phyloP scores from a whole-genome alignment of 2,797 vertebrate genomes.

The Erethizon dorsatum region DNA sequence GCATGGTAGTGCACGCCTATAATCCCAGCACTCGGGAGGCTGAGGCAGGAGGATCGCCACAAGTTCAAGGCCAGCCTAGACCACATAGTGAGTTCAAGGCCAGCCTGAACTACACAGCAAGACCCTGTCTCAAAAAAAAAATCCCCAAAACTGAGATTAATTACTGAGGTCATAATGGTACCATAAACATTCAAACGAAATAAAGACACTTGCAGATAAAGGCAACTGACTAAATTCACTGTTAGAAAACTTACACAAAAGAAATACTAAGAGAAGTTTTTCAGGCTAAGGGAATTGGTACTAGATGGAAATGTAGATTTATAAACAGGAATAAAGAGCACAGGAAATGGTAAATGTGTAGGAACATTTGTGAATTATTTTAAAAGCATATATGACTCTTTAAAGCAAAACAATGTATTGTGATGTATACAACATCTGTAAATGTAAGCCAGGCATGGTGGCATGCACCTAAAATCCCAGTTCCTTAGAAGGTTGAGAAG shows the following conservation, averaged over 20 bases:
- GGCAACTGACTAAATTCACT: background rate
- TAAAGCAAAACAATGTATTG: background rate
- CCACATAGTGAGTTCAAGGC: background rate
- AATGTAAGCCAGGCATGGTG: background rate
- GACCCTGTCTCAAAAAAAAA: background rate
- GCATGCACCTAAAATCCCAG: background rate
- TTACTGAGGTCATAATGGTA: background rate
- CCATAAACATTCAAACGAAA: background rate
- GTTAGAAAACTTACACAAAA: background rate
- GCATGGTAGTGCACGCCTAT: background rate
- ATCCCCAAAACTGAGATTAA: background rate
- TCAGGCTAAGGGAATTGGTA: background rate
- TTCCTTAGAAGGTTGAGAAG: background rate
- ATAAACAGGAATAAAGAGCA: background rate
- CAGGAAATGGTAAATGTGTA: background rate
- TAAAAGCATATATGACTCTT: background rate
- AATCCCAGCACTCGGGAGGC: background rate
- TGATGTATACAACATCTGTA: background rate
- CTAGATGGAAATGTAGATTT: background rate
- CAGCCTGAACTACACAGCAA: background rate
- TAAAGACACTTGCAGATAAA: slow-evolving; percentile 29
- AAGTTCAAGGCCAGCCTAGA: background rate
- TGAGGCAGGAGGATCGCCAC: background rate
- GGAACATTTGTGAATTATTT: slow-evolving; percentile 37
- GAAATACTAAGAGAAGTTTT: background rate